Base-by-base conservation (phyloP, 2,113 vertebrate species). In the Chroicocephalus ridibundus region DNA sequence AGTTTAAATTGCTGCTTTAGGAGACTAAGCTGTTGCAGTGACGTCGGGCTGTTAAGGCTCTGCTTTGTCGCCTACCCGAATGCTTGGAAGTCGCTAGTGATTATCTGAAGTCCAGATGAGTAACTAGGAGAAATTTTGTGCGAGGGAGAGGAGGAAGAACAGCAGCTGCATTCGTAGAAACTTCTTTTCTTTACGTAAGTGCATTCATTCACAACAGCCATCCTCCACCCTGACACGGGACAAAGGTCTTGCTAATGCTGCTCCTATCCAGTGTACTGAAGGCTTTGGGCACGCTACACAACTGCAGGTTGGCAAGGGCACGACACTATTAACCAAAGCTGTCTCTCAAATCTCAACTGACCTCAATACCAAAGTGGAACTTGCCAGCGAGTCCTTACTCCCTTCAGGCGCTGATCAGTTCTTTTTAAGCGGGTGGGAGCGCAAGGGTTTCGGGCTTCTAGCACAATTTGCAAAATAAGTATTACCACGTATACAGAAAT, bases 311-410 rank as follows among this genome's bases (percentile, higher is more conserved):
- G 94, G 90, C 86, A 93, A 95, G 92, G 78, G 64, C 90, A n/a
- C 13, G 84, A 68, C 95, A 54, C 94, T 91, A 34, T 96, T 92
- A 90, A 79, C 95, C 92, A 94, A 36, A 68, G 89, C 55, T 91
- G 86, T 86, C 74, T 88, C 69, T 95, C 72, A 96, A 96, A 69
- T 96, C 94, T 95, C 88, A 72, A 14, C 89, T 90, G 95, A 94
- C 87, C 96, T 70, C 62, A 44, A 82, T 83, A 76, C 19, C 68
- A 79, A 66, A 31, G 40, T 4, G 54, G 75, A 85, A 58, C 69
- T 96, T 68, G 19, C 70, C 62, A 81, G 62, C 2, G 0, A 84
- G 77, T 61, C 65, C 82, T 66, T 42, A 42, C 54, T 93, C 58
- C 85, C 81, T 84, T 29, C 77, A 25, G 72, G 76, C 5, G 0